phyloP scores from a whole-genome alignment of 2,797 vertebrate species.

The Chiroxiphia lanceolata region DNA sequence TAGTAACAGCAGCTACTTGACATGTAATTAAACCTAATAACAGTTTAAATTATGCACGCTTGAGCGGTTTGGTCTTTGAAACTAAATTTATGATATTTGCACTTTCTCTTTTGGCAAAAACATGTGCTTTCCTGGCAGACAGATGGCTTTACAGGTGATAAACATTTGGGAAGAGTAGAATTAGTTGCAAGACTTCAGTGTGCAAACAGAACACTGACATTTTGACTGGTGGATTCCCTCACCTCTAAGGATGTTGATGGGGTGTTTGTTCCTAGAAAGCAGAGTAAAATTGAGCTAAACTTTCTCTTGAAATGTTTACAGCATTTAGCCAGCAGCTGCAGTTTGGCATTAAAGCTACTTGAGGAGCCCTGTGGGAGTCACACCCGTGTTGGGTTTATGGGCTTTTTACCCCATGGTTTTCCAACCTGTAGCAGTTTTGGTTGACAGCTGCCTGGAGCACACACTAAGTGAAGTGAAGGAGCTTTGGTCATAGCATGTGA shows the following conservation, averaged over 20 bases:
- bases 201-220: neutral
- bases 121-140: neutral
- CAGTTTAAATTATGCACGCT: neutral
- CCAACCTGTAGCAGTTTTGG: neutral
- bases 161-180: neutral
- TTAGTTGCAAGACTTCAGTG: neutral
- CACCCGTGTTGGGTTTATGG: fast-evolving
- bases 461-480: neutral
- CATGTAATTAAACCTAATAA: neutral
- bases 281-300: neutral
- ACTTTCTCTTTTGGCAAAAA: neutral
- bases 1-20: neutral
- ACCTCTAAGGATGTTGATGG: fast-evolving
- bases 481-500: neutral
- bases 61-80: neutral
- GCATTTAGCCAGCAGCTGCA: neutral
- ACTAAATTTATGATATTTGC: neutral
- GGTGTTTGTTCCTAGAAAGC: neutral
- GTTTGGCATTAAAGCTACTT: neutral
- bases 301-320: neutral
- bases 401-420: neutral
- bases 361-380: neutral
- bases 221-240: neutral
- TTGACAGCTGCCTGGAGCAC: neutral
- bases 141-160: neutral